A percentile compares a stretch with the other conserved stretches of the same genome.
phyloP scores from a whole-genome alignment of 2,797 vertebrate genomes.

The Chrysocyon brachyurus region DNA sequence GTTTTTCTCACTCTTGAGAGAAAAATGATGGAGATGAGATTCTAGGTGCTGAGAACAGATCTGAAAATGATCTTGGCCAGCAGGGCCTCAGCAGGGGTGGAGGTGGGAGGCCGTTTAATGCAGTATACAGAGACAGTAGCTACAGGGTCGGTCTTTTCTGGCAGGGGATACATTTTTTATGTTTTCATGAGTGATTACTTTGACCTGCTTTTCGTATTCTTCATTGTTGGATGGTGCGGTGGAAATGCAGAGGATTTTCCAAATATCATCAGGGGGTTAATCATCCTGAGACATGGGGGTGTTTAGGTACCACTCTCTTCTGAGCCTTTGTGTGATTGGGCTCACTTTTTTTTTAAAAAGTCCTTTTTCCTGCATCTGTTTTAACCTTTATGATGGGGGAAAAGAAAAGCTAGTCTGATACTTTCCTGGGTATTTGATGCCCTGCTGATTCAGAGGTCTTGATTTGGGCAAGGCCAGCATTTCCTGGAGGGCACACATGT shows the following conservation, averaged over 20 bases:
- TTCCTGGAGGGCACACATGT: neutral
- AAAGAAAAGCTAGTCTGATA: neutral
- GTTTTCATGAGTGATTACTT: neutral
- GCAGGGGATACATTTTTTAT: neutral
- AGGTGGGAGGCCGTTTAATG: neutral
- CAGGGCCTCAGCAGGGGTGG: neutral
- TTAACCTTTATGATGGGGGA: neutral
- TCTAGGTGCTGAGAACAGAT: neutral
- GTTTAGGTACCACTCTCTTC: neutral
- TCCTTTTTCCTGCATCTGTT: neutral
- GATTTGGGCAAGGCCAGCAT: neutral
- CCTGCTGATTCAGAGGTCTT: neutral
- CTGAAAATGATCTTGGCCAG: neutral
- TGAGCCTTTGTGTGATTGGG: neutral
- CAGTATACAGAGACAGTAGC: neutral
- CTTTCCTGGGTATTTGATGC: neutral
- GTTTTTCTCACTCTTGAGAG: slow-evolving; percentile 37
- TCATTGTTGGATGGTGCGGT: neutral
- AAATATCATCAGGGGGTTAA: neutral
- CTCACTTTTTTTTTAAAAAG: neutral
- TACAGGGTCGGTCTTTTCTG: neutral
- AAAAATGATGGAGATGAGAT: neutral
- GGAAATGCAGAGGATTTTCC: neutral
- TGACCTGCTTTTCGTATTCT: neutral
- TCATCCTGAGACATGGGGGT: neutral